Conservation (phyloP, 2,888 invertebrate genomes). For the Zeuzera pyrina region DNA sequence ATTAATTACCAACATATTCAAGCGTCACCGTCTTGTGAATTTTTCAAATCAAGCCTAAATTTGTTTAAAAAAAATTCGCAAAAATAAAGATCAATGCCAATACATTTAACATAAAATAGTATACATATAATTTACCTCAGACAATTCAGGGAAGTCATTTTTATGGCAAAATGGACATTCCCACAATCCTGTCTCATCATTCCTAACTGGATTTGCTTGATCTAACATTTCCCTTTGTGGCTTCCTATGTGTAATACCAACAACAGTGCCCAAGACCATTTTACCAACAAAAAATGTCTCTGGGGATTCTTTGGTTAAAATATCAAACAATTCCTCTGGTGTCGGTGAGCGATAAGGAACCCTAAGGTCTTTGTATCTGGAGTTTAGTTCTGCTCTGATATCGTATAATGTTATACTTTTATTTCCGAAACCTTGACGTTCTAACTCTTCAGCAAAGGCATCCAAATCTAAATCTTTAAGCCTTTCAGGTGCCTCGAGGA, state of each 20-base stretch:
- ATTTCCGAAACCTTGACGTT: constrained; percentile 90
- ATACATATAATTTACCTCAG: constrained; percentile 72
- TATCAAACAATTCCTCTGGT: constrained; percentile 92
- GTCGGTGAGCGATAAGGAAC: constrained; percentile 84
- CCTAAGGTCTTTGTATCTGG: constrained; percentile 92
- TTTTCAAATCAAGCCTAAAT: too few species aligned
- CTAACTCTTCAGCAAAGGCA: constrained; percentile 97
- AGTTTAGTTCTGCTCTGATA: constrained; percentile 95
- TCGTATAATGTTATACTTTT: constrained; percentile 97
- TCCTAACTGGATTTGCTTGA: constrained; percentile 95
- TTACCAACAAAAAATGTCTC: constrained; percentile 93
- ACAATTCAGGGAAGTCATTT: constrained; percentile 95
- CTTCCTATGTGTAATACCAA: constrained; percentile 88
- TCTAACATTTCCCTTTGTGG: constrained; percentile 95
- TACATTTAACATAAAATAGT: not conserved
- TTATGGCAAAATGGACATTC: constrained; percentile 98
- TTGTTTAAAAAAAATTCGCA: too few species aligned
- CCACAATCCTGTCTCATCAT: constrained; percentile 96
- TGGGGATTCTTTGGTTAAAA: constrained; percentile 96
- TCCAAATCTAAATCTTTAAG: constrained; percentile 97
- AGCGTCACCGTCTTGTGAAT: too few species aligned
- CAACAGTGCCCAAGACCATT: constrained; percentile 86
- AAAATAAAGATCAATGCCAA: constrained; percentile 17
- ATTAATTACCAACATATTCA: not conserved
- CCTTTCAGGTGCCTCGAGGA: constrained; percentile 94